These are phyloP conservation scores for Trichoplusia ni DNA, from an alignment of 1,140 invertebrate genomes.

Conservation along the genomic window DNA sequence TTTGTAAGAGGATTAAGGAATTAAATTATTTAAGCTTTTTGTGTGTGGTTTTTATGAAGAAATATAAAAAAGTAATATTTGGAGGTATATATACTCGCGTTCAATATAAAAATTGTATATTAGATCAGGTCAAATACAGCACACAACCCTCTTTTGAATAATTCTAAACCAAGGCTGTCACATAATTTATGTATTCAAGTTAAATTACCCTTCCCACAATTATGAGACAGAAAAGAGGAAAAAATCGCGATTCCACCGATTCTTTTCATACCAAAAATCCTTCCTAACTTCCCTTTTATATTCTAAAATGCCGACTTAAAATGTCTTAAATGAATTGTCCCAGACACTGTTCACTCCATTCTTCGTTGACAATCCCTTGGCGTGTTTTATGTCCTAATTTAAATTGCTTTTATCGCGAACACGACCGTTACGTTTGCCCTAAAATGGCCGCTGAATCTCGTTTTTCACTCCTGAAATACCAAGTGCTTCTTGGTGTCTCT, in stretches of 20 bases:
- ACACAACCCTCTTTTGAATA: neutral
- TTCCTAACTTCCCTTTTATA: conserved; percentile 55
- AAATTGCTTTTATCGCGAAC: conserved; percentile 68
- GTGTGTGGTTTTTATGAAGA: no score
- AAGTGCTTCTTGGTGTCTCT: conserved; percentile 40
- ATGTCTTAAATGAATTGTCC: conserved; percentile 66
- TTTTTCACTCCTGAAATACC: conserved; percentile 53
- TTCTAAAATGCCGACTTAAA: conserved; percentile 49
- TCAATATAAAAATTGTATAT: neutral
- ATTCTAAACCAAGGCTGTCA: neutral
- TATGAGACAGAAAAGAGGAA: conserved; percentile 24
- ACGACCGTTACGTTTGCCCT: conserved; percentile 48
- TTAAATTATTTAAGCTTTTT: no score
- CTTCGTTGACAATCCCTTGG: conserved; percentile 66
- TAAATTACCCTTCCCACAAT: conserved; percentile 23
- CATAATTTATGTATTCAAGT: conserved; percentile 27
- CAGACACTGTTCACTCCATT: conserved; percentile 47
- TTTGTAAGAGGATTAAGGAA: neutral
- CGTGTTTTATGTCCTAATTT: conserved; percentile 75
- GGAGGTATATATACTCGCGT: no score
- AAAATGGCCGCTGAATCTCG: conserved; percentile 44
- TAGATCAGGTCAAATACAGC: neutral
- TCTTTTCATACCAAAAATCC: conserved; percentile 59
- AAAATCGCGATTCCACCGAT: conserved; percentile 39
- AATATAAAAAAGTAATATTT: no score